Base-by-base conservation (phyloP, 2,888 invertebrate genomes). In the Diadegma fenestrale region DNA sequence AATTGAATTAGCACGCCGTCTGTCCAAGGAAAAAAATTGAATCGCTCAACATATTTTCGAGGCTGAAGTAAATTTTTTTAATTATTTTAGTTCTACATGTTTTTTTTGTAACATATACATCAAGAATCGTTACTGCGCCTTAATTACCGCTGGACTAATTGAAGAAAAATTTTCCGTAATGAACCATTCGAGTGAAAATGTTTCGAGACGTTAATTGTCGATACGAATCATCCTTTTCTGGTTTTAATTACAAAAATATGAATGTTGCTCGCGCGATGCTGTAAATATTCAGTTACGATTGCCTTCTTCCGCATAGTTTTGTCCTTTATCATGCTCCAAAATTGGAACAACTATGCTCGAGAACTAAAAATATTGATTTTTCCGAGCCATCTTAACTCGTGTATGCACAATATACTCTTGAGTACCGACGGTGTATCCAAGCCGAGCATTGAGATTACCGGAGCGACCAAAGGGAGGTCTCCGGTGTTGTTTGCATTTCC, bases 361-460 rank as follows among this genome's bases (percentile, higher is more conserved):
- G 37, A 37, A 37, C 8, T 37, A 37, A 37, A 37, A 37, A 37
- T 37, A 37, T 37, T 37, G 37, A 37, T 37, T 37, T 10, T 37
- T 10, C 8, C 10, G 37, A 37, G 37, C 37, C 37, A 37, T 37
- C 37, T 37, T 37, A 37, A 37, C 37, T 37, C 5, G 22, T 22
- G 26, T 26, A 43, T 82, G 68, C 51, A 71, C 17, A 37, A 68
- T 61, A 51, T 79, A 76, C 72, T 76, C 58, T 87, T 75, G 79
- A 82, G 83, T 66, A 77, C 79, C 87, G 86, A 85, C 86, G 43
- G 81, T 86, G 81, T 81, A 85, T 77, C 83, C 81, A 80, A 84
- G 83, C 82, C 88, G 84, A 85, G 88, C 88, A 88, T 88, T 88
- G 88, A 88, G 86, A 87, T 88, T 88, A 86, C 88, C 88, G 83